Evolutionary conservation across 1,140 invertebrate species (phyloP), one percentile per base, ranked within the genome.

Genomic region (Tetraneura akinire): DNA sequence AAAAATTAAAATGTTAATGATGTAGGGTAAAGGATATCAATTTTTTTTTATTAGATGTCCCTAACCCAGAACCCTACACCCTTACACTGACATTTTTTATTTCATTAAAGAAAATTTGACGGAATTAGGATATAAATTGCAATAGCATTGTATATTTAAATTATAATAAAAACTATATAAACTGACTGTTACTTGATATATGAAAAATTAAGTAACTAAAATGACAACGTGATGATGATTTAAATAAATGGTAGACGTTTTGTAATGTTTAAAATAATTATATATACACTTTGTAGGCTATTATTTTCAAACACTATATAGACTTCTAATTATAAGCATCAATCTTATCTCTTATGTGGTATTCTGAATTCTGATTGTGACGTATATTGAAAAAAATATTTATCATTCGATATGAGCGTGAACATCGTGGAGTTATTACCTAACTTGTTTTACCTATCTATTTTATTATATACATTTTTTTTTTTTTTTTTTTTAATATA

Each of bases 181-280:
- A 8, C 8, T 37, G 32, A 37, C 32, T 37, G 32, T 8, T 37
- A 37, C 8, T 37, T 37, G 32, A 37, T 4, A 60, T 60, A 32
- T 62, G 18, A 62, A 62, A 14, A 62, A 62, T 29, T 8, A 37
- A 37, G 16, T 62, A 62, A 62, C 60, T 62, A n/a, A 62, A 32
- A 62, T 62, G 60, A 62, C 26, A 62, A 32, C 26, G n/a, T 62
- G 16, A n/a, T n/a, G n/a, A n/a, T n/a, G n/a, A n/a, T n/a, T n/a
- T n/a, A 32, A 32, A 62, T 32, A 62, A 26, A 62, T 32, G 60
- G 60, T 62, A 37, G 29, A 23, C 18, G 16, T 62, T 18, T 62
- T 62, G 60, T 62, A n/a, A n/a, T 62, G 29, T 62, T 62, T 62
- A 32, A 26, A 62, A 62, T 62, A 62, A 62, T 32, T 62, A 32